These are phyloP conservation scores for Lissocephala sabroskyi DNA, from an alignment of 2,888 invertebrate genomes.

Conservation along the genomic window DNA sequence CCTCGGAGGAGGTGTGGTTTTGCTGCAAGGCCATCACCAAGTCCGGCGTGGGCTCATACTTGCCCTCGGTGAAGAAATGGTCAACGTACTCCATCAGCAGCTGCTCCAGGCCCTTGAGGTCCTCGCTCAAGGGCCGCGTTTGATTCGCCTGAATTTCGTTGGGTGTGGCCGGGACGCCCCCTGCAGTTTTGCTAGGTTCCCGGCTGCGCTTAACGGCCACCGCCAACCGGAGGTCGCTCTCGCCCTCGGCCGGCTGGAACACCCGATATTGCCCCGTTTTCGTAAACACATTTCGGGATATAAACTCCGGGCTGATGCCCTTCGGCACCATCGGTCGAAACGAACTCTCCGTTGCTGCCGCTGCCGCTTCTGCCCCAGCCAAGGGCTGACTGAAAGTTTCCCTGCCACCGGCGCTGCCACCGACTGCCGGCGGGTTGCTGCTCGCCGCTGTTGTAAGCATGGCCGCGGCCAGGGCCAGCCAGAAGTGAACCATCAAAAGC, in stretches of 20 bases:
- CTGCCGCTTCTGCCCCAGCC: too few relatives aligned
- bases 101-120: conserved; percentile 56
- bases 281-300: conserved; percentile 64
- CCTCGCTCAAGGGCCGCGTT: conserved; percentile 27
- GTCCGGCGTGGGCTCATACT: conserved; percentile 58
- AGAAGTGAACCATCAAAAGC: conserved; percentile 21
- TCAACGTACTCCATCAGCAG: conserved; percentile 60
- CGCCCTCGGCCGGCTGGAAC: conserved; percentile 60
- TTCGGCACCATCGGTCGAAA: conserved; percentile 65
- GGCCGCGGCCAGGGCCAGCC: conserved; percentile 11
- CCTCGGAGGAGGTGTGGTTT: conserved; percentile 38
- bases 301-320: conserved; percentile 54
- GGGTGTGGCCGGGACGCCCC: background rate
- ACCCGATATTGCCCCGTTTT: conserved; percentile 67
- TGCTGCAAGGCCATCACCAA: conserved; percentile 55
- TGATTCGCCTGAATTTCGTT: background rate
- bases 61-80: conserved; percentile 57
- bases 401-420: too few relatives aligned
- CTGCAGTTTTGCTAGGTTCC: conserved; percentile 3
- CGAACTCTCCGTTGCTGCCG: too few relatives aligned
- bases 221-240: conserved; percentile 54
- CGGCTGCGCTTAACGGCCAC: conserved; percentile 33
- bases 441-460: background rate
- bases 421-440: conserved; percentile 1
- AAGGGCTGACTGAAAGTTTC: conserved; percentile 53